phyloP scores from a whole-genome alignment of 53 echinoderm and acorn worm species.

The Stichopus horrens region DNA sequence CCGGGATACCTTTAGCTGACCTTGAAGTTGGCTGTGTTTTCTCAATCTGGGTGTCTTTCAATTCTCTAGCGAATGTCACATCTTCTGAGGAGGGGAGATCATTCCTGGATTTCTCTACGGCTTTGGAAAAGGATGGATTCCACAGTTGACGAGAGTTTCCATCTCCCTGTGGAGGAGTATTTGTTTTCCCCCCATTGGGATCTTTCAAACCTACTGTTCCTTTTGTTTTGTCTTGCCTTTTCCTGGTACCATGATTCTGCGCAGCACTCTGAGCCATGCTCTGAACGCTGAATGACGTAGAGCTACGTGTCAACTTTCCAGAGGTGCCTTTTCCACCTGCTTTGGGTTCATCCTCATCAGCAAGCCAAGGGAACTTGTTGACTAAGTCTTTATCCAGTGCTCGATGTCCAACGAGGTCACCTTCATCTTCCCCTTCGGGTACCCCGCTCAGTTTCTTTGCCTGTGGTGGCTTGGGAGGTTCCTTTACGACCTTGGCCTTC shows the following conservation, averaged over 20 bases:
- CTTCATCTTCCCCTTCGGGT: constrained; percentile 21
- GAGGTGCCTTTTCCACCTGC: constrained; percentile 22
- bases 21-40: background rate
- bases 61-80: background rate
- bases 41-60: background rate
- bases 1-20: background rate
- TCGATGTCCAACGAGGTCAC: constrained; percentile 80
- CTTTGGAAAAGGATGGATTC: constrained; percentile 40
- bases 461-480: constrained; percentile 24
- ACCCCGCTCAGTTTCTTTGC: background rate
- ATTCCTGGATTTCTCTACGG: constrained; percentile 3
- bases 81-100: constrained; percentile 8
- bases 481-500: constrained; percentile 41
- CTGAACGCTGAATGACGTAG: constrained; percentile 83
- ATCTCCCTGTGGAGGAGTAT: constrained; percentile 23
- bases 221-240: background rate
- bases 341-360: constrained; percentile 61
- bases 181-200: background rate
- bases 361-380: constrained; percentile 93
- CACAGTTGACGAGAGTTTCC: constrained; percentile 1
- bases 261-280: constrained; percentile 80
- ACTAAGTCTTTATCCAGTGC: constrained; percentile 74
- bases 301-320: constrained; percentile 30
- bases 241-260: constrained; percentile 23
- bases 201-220: background rate